Evolutionary conservation across 2,113 vertebrate genomes (phyloP).

Genomic region (Hippoglossus stenolepis): DNA sequence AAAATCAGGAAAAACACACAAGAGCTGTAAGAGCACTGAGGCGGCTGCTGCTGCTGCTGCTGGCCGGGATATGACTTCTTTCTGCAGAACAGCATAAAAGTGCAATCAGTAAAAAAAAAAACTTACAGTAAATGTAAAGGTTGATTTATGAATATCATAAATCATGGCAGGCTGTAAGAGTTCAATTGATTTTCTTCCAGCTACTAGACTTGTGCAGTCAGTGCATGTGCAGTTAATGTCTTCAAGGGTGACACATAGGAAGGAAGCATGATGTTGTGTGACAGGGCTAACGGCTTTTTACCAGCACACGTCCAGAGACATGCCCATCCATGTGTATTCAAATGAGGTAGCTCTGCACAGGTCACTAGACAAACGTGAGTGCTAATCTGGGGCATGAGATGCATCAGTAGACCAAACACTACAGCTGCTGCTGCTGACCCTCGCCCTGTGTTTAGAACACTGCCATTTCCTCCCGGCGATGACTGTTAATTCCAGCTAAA

Average conservation of each 20-base stretch:
- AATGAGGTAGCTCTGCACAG: constrained; percentile 27
- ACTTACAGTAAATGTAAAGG: constrained; percentile 10
- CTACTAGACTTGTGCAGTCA: not conserved
- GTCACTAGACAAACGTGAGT: constrained; percentile 34
- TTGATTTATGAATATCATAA: constrained; percentile 34
- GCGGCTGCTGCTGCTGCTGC: constrained; percentile 24
- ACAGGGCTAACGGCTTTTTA: constrained; percentile 27
- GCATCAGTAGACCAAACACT: constrained; percentile 10
- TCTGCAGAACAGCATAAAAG: constrained; percentile 8
- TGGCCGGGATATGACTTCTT: constrained; percentile 4
- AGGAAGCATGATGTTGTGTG: constrained; percentile 28
- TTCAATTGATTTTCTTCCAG: constrained; percentile 14
- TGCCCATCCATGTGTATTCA: constrained; percentile 18
- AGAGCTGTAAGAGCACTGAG: constrained; percentile 2
- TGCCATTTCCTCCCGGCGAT: constrained; percentile 28
- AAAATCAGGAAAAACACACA: constrained; percentile 25
- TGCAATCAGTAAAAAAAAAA: not conserved
- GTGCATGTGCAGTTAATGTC: not conserved
- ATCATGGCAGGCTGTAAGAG: not conserved
- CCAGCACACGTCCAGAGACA: constrained; percentile 23
- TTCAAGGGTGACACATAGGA: constrained; percentile 15
- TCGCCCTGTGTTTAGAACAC: constrained; percentile 7
- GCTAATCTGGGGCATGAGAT: constrained; percentile 24
- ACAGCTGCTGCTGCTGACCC: constrained; percentile 31
- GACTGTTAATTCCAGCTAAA: constrained; percentile 66